These are phyloP conservation scores for Pogoniulus pusillus DNA, from an alignment of 2,797 vertebrate genomes.

Conservation along the genomic window DNA sequence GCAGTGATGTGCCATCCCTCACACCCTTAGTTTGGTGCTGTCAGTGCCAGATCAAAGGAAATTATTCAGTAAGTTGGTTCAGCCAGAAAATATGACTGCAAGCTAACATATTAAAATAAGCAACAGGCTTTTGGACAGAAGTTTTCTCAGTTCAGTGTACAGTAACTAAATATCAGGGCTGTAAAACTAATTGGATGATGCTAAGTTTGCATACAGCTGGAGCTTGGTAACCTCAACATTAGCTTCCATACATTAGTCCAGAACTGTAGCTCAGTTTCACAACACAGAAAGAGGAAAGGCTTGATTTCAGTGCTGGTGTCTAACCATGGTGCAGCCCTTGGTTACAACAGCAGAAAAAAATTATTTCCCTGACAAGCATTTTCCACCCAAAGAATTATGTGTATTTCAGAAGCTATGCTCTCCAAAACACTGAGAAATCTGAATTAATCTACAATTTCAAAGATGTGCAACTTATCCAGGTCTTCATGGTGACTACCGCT, in stretches of 20 bases:
- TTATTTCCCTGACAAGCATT: not conserved
- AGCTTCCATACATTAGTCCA: not conserved
- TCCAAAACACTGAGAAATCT: not conserved
- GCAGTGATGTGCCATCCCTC: not conserved
- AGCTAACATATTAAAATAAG: not conserved
- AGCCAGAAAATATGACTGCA: not conserved
- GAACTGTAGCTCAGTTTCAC: not conserved
- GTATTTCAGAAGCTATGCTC: not conserved
- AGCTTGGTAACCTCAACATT: not conserved
- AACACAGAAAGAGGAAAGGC: not conserved
- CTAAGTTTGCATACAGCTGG: not conserved
- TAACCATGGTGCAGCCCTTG: not conserved
- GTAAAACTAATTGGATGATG: not conserved
- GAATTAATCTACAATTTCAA: not conserved
- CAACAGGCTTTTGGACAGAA: not conserved
- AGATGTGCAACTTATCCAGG: not conserved
- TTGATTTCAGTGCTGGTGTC: not conserved
- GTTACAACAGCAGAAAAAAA: not conserved
- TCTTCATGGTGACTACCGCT: not conserved
- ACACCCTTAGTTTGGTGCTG: not conserved
- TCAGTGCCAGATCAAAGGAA: not conserved
- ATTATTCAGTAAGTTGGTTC: not conserved
- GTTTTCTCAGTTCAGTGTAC: not conserved
- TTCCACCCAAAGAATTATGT: fast-evolving
- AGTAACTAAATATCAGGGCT: not conserved